A percentile compares a stretch with the other conserved stretches of the same genome.
Evolutionary conservation across 2,888 invertebrate genomes (phyloP).

Genomic region (Cephus pygmeus): DNA sequence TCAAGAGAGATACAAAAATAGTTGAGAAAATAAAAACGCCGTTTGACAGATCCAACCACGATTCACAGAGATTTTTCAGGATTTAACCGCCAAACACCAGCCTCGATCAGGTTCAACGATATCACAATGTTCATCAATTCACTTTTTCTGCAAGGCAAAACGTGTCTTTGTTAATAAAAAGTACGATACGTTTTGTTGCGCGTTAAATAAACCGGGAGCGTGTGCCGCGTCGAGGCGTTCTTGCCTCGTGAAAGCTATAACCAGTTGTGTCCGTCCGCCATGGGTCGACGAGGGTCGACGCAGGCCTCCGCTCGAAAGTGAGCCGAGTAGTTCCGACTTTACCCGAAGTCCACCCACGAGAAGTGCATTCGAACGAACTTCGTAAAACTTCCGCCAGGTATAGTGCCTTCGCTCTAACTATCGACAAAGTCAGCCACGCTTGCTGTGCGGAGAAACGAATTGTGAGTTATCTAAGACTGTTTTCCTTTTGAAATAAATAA

Average conservation of each 20-base stretch:
- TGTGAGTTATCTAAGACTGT: neutral
- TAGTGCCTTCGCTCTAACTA: neutral
- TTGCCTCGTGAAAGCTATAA: slow-evolving; percentile 57
- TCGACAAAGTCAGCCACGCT: neutral
- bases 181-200: slow-evolving; percentile 1
- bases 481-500: neutral
- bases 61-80: neutral
- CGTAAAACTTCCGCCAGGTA: neutral
- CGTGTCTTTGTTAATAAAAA: neutral
- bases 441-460: neutral
- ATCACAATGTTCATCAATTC: neutral
- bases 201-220: slow-evolving; percentile 10
- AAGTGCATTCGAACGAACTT: slow-evolving; percentile 22
- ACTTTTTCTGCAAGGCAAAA: neutral
- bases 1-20: neutral
- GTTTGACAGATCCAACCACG: neutral
- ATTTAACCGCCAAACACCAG: neutral
- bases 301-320: slow-evolving; percentile 42
- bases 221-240: slow-evolving; percentile 37
- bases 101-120: neutral
- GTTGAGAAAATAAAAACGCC: neutral
- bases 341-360: slow-evolving; percentile 46
- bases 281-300: slow-evolving; percentile 56
- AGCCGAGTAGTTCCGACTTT: slow-evolving; percentile 32
- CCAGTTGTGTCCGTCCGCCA: slow-evolving; percentile 61